phyloP scores from a whole-genome alignment of 1,140 invertebrate genomes.

The Onthophagus taurus region DNA sequence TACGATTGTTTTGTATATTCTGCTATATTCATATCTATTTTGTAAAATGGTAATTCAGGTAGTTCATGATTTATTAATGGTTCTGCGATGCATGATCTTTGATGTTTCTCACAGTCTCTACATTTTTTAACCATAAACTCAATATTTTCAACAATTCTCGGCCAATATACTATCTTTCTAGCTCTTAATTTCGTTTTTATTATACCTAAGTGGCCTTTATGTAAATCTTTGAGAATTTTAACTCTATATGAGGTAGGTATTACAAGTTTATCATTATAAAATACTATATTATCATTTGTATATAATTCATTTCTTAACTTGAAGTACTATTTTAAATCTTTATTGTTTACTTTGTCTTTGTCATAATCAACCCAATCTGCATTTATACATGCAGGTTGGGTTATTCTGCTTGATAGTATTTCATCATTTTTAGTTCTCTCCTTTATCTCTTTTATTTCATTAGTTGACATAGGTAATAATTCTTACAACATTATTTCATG shows the following conservation, averaged over 20 bases:
- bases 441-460: neutral
- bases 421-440: neutral
- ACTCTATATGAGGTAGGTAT: neutral
- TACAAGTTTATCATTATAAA: neutral
- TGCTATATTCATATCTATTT: too few relatives aligned
- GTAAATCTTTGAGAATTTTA: neutral
- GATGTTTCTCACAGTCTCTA: neutral
- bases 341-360: neutral
- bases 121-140: neutral
- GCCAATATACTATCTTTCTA: neutral
- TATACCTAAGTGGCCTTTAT: neutral
- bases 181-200: conserved; percentile 1
- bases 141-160: neutral
- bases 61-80: too few relatives aligned
- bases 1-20: too few relatives aligned
- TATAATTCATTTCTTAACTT: neutral
- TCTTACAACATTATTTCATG: too few relatives aligned
- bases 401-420: neutral
- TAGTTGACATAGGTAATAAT: neutral
- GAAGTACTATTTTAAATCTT: neutral
- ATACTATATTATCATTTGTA: neutral
- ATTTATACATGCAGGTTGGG: neutral
- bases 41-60: too few relatives aligned
- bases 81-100: too few relatives aligned
- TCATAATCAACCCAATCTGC: too few relatives aligned